These are phyloP conservation scores for Drosophila quinaria DNA, from an alignment of 2,888 invertebrate genomes.

Conservation along the genomic window DNA sequence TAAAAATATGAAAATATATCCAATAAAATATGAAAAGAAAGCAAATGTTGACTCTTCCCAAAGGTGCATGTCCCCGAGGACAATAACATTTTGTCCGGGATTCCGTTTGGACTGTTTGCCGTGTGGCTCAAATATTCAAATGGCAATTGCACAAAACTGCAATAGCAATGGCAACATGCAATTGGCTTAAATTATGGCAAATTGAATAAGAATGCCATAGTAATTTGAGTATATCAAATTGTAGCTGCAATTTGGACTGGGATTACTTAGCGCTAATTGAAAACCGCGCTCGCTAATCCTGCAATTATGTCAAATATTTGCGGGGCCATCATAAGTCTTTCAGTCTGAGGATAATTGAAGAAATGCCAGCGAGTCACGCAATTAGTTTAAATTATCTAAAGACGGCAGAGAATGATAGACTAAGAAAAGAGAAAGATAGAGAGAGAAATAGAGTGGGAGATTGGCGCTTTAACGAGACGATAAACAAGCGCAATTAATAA, in stretches of 20 bases:
- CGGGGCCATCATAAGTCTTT: conserved; percentile 68
- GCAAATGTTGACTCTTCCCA: conserved; percentile 11
- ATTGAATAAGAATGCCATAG: conserved; percentile 52
- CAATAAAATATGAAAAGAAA: not conserved
- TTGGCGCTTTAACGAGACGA: conserved; percentile 64
- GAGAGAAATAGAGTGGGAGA: conserved; percentile 6
- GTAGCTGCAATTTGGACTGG: conserved; percentile 42
- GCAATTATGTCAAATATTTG: conserved; percentile 72
- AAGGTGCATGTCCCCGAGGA: conserved; percentile 56
- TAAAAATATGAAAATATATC: conserved; percentile 12
- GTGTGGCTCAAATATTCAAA: conserved; percentile 55
- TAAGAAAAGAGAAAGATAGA: no score
- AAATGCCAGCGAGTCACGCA: conserved; percentile 75
- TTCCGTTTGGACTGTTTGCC: conserved; percentile 22
- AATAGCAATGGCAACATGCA: conserved; percentile 37
- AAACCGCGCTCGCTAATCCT: conserved; percentile 53
- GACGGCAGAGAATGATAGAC: conserved; percentile 23
- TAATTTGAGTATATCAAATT: conserved; percentile 40
- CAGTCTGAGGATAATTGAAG: conserved; percentile 44
- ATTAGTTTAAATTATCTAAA: conserved; percentile 77
- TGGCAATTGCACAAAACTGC: conserved; percentile 12
- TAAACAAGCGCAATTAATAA: conserved; percentile 83
- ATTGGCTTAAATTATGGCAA: conserved; percentile 55
- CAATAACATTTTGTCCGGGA: conserved; percentile 38
- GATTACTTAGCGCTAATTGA: conserved; percentile 70